Evolutionary conservation across 2,113 vertebrate species (phyloP).

Genomic region (Macrotus californicus): DNA sequence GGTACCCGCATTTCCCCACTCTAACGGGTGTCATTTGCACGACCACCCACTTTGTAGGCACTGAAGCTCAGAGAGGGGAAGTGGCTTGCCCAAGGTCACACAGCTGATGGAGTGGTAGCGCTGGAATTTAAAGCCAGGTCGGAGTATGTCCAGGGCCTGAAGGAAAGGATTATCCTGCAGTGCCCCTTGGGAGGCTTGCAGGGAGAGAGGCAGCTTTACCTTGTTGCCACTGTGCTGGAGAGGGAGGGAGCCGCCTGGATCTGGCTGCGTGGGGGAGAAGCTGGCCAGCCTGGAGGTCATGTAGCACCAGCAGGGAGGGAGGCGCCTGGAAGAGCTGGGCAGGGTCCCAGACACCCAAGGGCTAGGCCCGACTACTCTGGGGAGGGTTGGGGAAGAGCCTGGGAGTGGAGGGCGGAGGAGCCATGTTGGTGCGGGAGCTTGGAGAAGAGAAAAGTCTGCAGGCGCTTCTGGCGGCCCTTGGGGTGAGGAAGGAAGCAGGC

Average conservation of each 20-base stretch:
- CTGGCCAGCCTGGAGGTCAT: not conserved
- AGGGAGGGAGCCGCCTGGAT: not conserved
- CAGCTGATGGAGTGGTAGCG: not conserved
- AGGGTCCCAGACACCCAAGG: not conserved
- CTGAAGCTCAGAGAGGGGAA: not conserved
- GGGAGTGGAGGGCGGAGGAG: not conserved
- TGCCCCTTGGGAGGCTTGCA: not conserved
- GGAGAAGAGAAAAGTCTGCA: not conserved
- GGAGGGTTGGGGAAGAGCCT: not conserved
- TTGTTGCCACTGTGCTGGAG: not conserved
- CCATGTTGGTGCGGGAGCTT: too few species aligned
- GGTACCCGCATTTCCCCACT: not conserved
- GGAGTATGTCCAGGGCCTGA: not conserved
- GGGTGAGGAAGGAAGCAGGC: not conserved
- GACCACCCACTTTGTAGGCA: not conserved
- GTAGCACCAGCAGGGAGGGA: not conserved
- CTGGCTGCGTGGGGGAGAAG: not conserved
- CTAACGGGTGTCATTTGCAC: not conserved
- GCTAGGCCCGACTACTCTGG: not conserved
- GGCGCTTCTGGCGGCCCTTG: not conserved
- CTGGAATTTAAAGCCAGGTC: not conserved
- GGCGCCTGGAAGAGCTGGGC: not conserved
- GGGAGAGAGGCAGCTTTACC: not conserved
- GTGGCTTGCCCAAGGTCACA: constrained; percentile 51
- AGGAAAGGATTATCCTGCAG: rapidly evolving